phyloP scores from a whole-genome alignment of 1,140 invertebrate species.

The Dendrolimus kikuchii region DNA sequence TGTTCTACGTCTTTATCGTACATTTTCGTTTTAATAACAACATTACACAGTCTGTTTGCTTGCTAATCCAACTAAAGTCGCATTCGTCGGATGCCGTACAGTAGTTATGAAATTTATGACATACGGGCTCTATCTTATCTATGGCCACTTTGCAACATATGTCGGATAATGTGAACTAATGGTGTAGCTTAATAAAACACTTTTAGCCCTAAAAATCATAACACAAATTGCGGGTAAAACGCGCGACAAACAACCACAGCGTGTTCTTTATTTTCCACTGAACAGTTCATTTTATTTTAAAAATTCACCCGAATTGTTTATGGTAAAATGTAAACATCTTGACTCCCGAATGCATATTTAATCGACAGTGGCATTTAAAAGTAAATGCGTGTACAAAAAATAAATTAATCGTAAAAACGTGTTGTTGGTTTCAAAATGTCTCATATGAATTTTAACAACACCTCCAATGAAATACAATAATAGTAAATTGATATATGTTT shows the following conservation, averaged over 20 bases:
- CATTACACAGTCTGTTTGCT: conserved; percentile 42
- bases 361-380: conserved; percentile 9
- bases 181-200: conserved; percentile 54
- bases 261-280: conserved; percentile 28
- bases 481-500: too few species aligned
- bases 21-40: conserved; percentile 43
- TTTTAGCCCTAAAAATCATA: conserved; percentile 44
- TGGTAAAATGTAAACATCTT: too few species aligned
- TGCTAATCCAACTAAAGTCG: conserved; percentile 48
- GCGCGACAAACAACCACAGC: conserved; percentile 26
- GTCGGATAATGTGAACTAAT: conserved; percentile 51
- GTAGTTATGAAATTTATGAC: conserved; percentile 58
- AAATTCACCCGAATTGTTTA: too few species aligned
- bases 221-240: conserved; percentile 34
- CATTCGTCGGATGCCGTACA: conserved; percentile 54
- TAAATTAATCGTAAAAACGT: too few species aligned
- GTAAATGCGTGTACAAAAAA: too few species aligned
- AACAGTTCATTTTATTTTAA: conserved; percentile 5
- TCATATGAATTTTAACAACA: too few species aligned
- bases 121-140: conserved; percentile 69
- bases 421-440: too few species aligned
- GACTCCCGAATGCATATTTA: conserved; percentile 12
- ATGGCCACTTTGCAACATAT: conserved; percentile 60
- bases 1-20: conserved; percentile 50
- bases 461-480: too few species aligned